phyloP scores from a whole-genome alignment of 2,797 vertebrate species.

The Scleropages formosus region DNA sequence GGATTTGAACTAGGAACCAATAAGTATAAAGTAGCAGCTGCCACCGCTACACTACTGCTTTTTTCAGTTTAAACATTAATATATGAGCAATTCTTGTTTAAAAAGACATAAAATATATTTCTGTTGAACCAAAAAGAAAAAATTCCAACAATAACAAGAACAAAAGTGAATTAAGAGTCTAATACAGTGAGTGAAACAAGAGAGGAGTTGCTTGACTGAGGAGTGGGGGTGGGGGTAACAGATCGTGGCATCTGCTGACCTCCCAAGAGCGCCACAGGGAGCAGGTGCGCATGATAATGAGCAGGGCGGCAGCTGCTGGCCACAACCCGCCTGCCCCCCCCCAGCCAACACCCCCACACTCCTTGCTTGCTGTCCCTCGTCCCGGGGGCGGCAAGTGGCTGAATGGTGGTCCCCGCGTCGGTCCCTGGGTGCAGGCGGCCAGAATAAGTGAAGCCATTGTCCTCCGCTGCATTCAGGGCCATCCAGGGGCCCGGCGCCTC shows the following conservation, averaged over 20 bases:
- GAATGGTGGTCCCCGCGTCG: slow-evolving; percentile 44
- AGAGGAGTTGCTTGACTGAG: slow-evolving; percentile 27
- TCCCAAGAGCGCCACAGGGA: slow-evolving; percentile 77
- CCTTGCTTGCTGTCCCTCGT: slow-evolving; percentile 48
- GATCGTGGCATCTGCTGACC: slow-evolving; percentile 73
- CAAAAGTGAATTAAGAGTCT: too few species aligned
- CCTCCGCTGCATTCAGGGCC: slow-evolving; percentile 61
- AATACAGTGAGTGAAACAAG: slow-evolving; percentile 55
- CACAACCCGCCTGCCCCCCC: slow-evolving; percentile 41
- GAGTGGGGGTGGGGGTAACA: slow-evolving; percentile 60
- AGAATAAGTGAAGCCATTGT: slow-evolving; percentile 77
- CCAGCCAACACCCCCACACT: slow-evolving; percentile 24
- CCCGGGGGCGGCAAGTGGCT: slow-evolving; percentile 49
- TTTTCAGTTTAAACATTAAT: too few species aligned
- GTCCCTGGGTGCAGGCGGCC: slow-evolving; percentile 38
- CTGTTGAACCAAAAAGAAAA: slow-evolving; percentile 17
- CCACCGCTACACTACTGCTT: too few species aligned
- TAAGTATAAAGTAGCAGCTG: too few species aligned
- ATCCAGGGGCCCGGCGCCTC: slow-evolving; percentile 57
- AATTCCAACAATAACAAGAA: slow-evolving; percentile 47
- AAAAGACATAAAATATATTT: too few species aligned
- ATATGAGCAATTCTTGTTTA: too few species aligned
- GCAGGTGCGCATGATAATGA: slow-evolving; percentile 92
- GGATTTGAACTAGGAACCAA: too few species aligned
- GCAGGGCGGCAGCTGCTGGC: slow-evolving; percentile 78